phyloP scores from a whole-genome alignment of 2,888 invertebrate species.

The Hybos culiciformis region DNA sequence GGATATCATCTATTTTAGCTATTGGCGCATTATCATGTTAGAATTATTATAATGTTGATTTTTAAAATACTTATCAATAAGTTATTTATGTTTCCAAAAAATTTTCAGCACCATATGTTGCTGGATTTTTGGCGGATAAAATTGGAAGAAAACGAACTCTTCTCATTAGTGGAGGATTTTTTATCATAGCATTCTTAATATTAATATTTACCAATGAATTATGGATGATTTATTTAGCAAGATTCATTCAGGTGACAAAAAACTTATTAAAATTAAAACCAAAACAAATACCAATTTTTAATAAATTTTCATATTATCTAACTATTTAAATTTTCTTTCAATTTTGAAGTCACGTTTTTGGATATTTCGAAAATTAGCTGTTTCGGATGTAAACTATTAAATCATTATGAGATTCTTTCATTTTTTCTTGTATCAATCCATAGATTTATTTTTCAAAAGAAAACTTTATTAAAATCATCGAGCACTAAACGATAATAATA shows the following conservation, averaged over 20 bases:
- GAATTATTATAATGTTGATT: not conserved
- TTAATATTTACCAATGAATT: slow-evolving; percentile 47
- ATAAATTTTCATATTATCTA: not conserved
- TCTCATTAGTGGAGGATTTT: slow-evolving; percentile 49
- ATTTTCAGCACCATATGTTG: slow-evolving; percentile 49
- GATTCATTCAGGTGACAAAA: slow-evolving; percentile 27
- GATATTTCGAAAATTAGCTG: too few relatives aligned
- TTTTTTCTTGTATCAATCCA: too few relatives aligned
- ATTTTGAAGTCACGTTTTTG: too few relatives aligned
- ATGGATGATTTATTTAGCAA: slow-evolving; percentile 40
- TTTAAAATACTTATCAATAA: too few relatives aligned
- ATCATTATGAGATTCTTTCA: too few relatives aligned
- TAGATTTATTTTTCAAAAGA: too few relatives aligned
- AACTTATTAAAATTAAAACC: not conserved
- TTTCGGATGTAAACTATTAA: too few relatives aligned
- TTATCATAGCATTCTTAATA: slow-evolving; percentile 53
- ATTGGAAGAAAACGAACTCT: slow-evolving; percentile 58
- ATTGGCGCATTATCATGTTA: slow-evolving; percentile 45
- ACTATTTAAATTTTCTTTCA: too few relatives aligned
- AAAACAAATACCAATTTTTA: not conserved
- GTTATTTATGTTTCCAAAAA: too few relatives aligned
- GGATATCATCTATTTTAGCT: slow-evolving; percentile 59
- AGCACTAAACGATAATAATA: not conserved
- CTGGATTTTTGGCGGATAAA: slow-evolving; percentile 50
- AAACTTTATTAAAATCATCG: too few relatives aligned